These are phyloP conservation scores for Cheirogaleus major DNA, from an alignment of 2,797 vertebrate genomes.

Conservation along the genomic window DNA sequence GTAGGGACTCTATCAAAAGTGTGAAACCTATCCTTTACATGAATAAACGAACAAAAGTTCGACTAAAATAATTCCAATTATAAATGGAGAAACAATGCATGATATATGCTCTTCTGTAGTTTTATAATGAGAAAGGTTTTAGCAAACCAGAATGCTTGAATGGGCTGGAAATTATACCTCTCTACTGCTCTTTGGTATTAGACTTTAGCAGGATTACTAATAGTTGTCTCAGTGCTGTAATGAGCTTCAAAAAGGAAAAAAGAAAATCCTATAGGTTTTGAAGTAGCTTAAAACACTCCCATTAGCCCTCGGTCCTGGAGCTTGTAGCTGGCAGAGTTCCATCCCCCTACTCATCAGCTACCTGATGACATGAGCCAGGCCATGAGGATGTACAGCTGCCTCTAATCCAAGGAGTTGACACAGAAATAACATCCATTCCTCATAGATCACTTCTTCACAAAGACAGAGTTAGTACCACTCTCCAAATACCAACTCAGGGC, in stretches of 20 bases:
- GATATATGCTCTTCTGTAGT: neutral
- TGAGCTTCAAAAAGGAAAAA: slow-evolving; percentile 45
- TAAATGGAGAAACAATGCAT: neutral
- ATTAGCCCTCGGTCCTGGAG: slow-evolving; percentile 10
- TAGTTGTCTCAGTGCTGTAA: slow-evolving; percentile 14
- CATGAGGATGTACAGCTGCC: slow-evolving; percentile 20
- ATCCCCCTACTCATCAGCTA: slow-evolving; percentile 10
- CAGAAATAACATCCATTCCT: slow-evolving; percentile 65
- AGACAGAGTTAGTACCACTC: slow-evolving; percentile 29
- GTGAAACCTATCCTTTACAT: neutral
- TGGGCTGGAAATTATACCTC: slow-evolving; percentile 50
- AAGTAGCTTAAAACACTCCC: slow-evolving; percentile 65
- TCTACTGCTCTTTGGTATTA: slow-evolving; percentile 48
- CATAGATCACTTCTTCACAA: slow-evolving; percentile 23
- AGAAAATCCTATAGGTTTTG: slow-evolving; percentile 23
- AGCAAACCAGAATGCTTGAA: slow-evolving; percentile 56
- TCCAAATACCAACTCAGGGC: slow-evolving; percentile 57
- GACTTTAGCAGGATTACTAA: slow-evolving; percentile 56
- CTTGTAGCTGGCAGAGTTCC: neutral
- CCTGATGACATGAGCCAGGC: neutral
- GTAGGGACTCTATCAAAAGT: slow-evolving; percentile 27
- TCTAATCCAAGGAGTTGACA: slow-evolving; percentile 64
- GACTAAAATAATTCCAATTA: slow-evolving; percentile 18
- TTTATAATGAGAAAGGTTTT: slow-evolving; percentile 64
- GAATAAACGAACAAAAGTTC: slow-evolving; percentile 16